Evolutionary conservation across 2,113 vertebrate genomes (phyloP).

Genomic region (Chloebia gouldiae): DNA sequence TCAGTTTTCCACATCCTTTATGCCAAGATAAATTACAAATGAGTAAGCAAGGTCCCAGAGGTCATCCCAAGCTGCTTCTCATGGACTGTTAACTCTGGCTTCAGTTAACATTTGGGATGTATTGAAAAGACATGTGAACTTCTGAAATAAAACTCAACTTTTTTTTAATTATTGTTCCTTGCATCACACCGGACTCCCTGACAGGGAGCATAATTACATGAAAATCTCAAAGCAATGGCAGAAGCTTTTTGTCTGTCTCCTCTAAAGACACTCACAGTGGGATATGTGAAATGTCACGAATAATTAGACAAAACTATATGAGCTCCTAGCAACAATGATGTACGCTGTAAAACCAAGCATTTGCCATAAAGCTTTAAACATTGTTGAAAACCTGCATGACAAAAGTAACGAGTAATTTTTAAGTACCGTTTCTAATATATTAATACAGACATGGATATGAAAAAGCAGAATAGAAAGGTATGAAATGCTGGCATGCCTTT

Average conservation of each 20-base stretch:
- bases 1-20: neutral
- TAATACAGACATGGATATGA: neutral
- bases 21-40: neutral
- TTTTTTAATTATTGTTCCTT: neutral
- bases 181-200: neutral
- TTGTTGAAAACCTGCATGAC: conserved; percentile 27
- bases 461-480: neutral
- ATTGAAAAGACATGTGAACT: neutral
- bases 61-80: neutral
- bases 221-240: conserved; percentile 20
- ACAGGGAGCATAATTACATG: neutral
- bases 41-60: neutral
- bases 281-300: conserved; percentile 63
- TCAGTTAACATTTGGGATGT: neutral
- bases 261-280: conserved; percentile 23
- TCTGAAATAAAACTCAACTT: neutral
- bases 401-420: conserved; percentile 27
- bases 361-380: conserved; percentile 36
- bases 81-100: neutral
- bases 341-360: neutral
- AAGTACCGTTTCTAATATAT: neutral
- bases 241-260: conserved; percentile 46
- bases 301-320: conserved; percentile 61
- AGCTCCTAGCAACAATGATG: conserved; percentile 37
- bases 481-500: neutral